Evolutionary conservation across 2,797 vertebrate species (phyloP).

Genomic region (Halcyon badia): DNA sequence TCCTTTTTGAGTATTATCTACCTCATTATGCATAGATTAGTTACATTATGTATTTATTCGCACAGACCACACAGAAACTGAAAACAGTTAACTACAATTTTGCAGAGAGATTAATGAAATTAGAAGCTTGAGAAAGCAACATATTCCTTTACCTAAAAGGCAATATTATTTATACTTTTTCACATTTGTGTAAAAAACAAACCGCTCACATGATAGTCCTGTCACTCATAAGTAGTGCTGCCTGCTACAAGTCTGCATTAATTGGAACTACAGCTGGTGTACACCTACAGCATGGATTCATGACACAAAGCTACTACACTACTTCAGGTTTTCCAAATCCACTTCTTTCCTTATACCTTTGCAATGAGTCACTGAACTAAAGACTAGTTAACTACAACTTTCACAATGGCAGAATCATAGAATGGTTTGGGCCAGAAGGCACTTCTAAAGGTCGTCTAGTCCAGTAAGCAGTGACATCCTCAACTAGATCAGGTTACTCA

Average conservation of each 20-base stretch:
- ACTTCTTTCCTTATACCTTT: not conserved
- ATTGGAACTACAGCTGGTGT: not conserved
- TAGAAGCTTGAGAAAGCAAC: not conserved
- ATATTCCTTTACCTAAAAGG: not conserved
- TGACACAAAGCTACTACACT: not conserved
- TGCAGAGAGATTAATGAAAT: not conserved
- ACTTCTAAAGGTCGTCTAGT: too few species aligned
- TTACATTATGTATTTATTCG: not conserved
- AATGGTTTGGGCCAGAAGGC: too few species aligned
- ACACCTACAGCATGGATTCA: not conserved
- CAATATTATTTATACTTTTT: not conserved
- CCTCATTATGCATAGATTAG: slow-evolving; percentile 47
- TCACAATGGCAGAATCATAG: not conserved
- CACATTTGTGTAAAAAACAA: not conserved
- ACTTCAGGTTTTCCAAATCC: not conserved
- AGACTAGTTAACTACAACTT: not conserved
- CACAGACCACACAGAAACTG: slow-evolving; percentile 34
- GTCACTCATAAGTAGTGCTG: not conserved
- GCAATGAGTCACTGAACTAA: not conserved
- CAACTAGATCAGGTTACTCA: too few species aligned
- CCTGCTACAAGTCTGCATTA: not conserved
- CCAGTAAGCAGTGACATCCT: too few species aligned
- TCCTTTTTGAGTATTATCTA: slow-evolving; percentile 39
- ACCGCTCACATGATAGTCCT: not conserved
- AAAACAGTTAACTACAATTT: not conserved